Base-by-base conservation (phyloP, 2,113 vertebrate genomes). In the Entelurus aequoreus region DNA sequence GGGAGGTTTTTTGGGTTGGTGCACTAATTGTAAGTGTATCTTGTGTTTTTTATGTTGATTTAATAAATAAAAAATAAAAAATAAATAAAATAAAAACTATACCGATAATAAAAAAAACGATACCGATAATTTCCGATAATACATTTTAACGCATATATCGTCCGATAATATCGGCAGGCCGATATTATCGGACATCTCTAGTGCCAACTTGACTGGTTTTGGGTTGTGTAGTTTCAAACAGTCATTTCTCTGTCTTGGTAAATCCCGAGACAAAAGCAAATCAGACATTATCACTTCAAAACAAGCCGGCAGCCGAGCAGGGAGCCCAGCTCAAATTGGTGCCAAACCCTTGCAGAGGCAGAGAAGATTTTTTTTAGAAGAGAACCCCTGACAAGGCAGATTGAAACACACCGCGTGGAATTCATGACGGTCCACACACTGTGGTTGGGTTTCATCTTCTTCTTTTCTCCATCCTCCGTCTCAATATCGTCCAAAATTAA, bases 391-490 rank as follows among this genome's bases (percentile, higher is more conserved):
- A 67, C 60, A 69, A 74, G 77, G 55, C 63, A 63, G 38, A 64
- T 40, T 53, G 38, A 70, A 60, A 61, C 12, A 58, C 36, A 61
- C 50, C 48, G 47, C 3, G 1, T 11, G 37, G 61, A 48, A 71
- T 67, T 60, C 60, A 74, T 74, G 65, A 74, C 64, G 52, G 55
- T 64, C 42, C 65, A 62, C 57, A 51, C 28, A 35, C 57, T 52
- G 56, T 56, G 60, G 56, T 75, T 65, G 56, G 80, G 72, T 63
- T 72, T 64, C 51, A 66, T 77, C 66, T 67, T 79, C 57, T 51
- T 62, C 71, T 75, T 40, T 56, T 66, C 47, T 70, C 44, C 44
- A 42, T 37, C 14, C 50, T 63, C 36, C 54, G 63, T 56, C 28
- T 69, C 36, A 65, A 76, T 40, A 0, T 21, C 19, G 47, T 64